phyloP scores from a whole-genome alignment of 2,797 vertebrate genomes.

The Glyptemys insculpta region DNA sequence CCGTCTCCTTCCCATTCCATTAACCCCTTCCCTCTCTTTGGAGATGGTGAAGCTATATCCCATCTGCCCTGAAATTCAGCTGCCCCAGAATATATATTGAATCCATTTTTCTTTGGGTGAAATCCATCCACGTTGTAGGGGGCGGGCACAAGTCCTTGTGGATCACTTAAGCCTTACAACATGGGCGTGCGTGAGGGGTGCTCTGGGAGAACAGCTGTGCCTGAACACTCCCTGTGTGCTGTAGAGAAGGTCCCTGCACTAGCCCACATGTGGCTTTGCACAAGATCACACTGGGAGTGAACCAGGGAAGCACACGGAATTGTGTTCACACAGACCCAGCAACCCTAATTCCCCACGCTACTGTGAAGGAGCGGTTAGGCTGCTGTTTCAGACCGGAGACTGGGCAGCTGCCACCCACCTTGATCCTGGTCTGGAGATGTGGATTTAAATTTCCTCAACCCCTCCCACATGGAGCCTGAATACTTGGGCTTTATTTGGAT shows the following conservation, averaged over 20 bases:
- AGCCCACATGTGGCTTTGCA: not conserved
- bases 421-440: not conserved
- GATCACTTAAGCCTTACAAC: not conserved
- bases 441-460: not conserved
- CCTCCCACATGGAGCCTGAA: not conserved
- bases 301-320: not conserved
- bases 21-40: not conserved
- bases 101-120: rapidly evolving
- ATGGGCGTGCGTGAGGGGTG: not conserved
- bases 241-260: not conserved
- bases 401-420: not conserved
- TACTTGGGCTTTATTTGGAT: not conserved
- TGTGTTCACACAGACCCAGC: not conserved
- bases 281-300: rapidly evolving
- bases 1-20: not conserved
- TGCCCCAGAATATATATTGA: not conserved
- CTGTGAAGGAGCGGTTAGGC: not conserved
- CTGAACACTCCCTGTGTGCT: not conserved
- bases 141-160: not conserved
- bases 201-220: not conserved
- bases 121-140: not conserved
- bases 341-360: not conserved
- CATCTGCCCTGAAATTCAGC: not conserved
- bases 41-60: not conserved
- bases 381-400: not conserved